Conservation (phyloP, 2,113 vertebrate species). For the Colius striatus region DNA sequence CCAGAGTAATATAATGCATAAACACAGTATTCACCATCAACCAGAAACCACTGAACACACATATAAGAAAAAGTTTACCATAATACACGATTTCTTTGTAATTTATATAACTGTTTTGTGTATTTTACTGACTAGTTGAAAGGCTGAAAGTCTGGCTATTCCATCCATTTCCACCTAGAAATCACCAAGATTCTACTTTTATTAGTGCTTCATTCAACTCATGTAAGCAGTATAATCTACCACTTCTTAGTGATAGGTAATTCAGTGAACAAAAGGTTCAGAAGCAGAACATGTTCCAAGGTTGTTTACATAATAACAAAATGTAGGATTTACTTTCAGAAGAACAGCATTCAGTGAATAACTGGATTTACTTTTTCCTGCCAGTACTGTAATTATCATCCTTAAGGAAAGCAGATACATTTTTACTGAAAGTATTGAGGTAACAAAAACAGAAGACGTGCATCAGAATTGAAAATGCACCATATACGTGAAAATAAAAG, state of each 20-base stretch:
- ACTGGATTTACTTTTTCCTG: neutral
- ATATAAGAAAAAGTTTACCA: neutral
- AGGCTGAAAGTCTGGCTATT: neutral
- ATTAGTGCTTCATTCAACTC: neutral
- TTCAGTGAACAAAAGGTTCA: neutral
- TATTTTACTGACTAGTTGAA: neutral
- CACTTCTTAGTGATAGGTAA: neutral
- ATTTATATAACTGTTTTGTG: neutral
- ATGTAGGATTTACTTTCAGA: neutral
- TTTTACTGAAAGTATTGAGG: neutral
- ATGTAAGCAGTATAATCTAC: neutral
- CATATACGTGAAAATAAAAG: neutral
- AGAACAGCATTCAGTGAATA: neutral
- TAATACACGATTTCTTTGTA: neutral
- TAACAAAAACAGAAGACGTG: neutral
- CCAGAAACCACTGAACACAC: neutral
- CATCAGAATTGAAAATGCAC: neutral
- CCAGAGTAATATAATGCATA: neutral
- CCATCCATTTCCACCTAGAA: neutral
- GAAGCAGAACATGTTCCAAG: neutral
- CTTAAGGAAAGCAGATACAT: neutral
- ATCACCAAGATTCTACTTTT: neutral
- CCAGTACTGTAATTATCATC: constrained; percentile 3
- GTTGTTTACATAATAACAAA: neutral
- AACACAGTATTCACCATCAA: neutral